Base-by-base conservation (phyloP, 1,140 invertebrate species). In the Monochamus saltuarius region DNA sequence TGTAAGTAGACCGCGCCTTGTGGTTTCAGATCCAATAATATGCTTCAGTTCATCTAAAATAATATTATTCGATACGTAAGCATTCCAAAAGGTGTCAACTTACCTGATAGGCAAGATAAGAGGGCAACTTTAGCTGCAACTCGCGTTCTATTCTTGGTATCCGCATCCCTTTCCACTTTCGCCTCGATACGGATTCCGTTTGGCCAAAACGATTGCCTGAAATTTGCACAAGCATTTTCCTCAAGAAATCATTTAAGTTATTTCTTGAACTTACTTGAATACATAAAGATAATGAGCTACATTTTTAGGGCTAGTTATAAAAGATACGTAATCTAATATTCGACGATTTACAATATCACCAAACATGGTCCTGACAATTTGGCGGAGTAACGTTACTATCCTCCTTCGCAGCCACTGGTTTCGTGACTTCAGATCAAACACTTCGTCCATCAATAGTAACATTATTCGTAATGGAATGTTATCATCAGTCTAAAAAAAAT, bases 261-360 rank as follows among this genome's bases (percentile, higher is more conserved):
- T 22, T 17, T 29, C 39, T 19, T 35, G 14, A 51, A 81, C 83
- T 83, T 77, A 92, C 92, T 92, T 93, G 72, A 97, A 89, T 52
- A 87, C 81, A 74, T 87, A 86, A 56, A 98, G 82, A 79, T 95
- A 95, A 66, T 92, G 89, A 3, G 92, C 90, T 56, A 97, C 88
- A 76, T 94, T 92, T 58, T 91, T 87, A 17, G 94, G 91, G 68
- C 91, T 93, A 0, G 94, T 96, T 64, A 95, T 79, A 61, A 86
- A 85, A n/a, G 92, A 89, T 6, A 97, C 94, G 72, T 92, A 89
- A 69, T 97, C 94, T 13, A 96, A 82, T 64, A 98, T 96, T 77
- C 92, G 87, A 68, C 91, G 81, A 78, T 94, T 95, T 14, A 94
- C 89, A 66, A 90, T 90, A 70, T 93, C 90, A 11, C 91, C 90